Conservation (phyloP, 2,888 invertebrate species). For the Cylindroiulus punctatus region DNA sequence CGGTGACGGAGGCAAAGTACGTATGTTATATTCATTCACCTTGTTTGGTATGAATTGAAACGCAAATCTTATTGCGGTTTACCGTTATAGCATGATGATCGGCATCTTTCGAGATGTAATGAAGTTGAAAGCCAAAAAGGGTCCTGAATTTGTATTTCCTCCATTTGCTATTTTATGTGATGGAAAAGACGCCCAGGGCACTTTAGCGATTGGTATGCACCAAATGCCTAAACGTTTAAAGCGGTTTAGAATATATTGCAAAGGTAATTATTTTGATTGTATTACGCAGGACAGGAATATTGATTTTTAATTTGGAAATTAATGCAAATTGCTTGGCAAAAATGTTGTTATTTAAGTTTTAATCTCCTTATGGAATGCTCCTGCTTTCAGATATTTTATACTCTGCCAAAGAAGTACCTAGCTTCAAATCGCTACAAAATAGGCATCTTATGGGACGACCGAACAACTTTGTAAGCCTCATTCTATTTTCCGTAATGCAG, state of each 20-base stretch:
- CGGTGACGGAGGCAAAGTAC: background rate
- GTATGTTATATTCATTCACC: background rate
- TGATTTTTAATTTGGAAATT: background rate
- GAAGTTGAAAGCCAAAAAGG: background rate
- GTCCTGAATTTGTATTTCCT: background rate
- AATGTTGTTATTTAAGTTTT: no score
- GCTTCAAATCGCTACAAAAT: background rate
- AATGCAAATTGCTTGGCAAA: background rate
- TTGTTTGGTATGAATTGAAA: background rate
- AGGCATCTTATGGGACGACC: background rate
- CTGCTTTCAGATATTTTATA: background rate
- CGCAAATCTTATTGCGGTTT: background rate
- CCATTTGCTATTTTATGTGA: constrained; percentile 47
- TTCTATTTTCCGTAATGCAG: background rate
- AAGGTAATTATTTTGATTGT: background rate
- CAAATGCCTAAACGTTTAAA: background rate
- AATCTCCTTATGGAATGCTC: no score
- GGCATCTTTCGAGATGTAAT: background rate
- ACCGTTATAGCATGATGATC: background rate
- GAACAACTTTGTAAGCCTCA: background rate
- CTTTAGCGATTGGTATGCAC: background rate
- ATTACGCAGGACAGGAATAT: no score
- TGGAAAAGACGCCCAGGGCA: constrained; percentile 19
- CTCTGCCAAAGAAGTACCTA: background rate
- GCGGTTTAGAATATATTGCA: constrained; percentile 41